phyloP scores from a whole-genome alignment of 1,140 invertebrate genomes.

The Eumaeus atala region DNA sequence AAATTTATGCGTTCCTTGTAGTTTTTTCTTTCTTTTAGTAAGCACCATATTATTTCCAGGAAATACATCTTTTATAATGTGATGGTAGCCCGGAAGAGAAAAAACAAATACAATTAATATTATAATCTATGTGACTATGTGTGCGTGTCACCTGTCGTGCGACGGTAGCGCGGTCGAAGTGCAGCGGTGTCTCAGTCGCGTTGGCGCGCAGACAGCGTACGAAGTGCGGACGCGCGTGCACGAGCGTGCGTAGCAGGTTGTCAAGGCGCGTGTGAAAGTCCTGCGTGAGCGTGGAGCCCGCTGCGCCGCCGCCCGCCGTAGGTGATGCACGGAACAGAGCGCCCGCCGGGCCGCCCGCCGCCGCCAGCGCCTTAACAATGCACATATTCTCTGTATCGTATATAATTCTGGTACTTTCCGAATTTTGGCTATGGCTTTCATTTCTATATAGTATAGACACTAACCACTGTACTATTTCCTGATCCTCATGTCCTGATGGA shows the following conservation, averaged over 20 bases:
- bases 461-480: no score
- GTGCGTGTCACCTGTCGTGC: slow-evolving; percentile 71
- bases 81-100: no score
- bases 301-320: slow-evolving; percentile 88
- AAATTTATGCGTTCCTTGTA: no score
- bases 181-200: slow-evolving; percentile 82
- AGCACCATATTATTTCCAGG: no score
- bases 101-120: no score
- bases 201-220: slow-evolving; percentile 93
- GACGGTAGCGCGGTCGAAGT: slow-evolving; percentile 87
- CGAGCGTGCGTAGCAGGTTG: slow-evolving; percentile 91
- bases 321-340: slow-evolving; percentile 92
- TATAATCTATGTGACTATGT: not conserved
- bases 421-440: no score
- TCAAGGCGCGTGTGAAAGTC: slow-evolving; percentile 95
- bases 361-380: slow-evolving; percentile 80
- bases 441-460: no score
- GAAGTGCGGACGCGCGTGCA: slow-evolving; percentile 95
- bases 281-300: slow-evolving; percentile 92
- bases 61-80: no score
- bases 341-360: slow-evolving; percentile 89
- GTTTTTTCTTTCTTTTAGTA: no score
- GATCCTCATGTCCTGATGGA: no score
- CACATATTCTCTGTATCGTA: no score
- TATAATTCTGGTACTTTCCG: no score